Evolutionary conservation across 1,140 invertebrate species (phyloP), one percentile per base, ranked within the genome.

Genomic region (Berghia stephanieae): DNA sequence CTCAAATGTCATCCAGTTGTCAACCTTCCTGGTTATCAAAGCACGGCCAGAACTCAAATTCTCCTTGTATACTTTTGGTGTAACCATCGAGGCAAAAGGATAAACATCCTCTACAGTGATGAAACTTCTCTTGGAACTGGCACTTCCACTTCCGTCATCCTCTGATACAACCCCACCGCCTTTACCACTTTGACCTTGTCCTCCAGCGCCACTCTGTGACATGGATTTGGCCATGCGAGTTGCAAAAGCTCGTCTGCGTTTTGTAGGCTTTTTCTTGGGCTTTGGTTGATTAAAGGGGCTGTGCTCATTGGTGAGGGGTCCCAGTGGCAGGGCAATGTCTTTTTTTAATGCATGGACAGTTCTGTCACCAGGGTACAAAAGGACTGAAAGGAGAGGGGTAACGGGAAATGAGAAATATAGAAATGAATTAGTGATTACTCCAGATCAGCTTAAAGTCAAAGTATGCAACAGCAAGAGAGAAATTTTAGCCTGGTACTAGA

Each of bases 1-100:
- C 73, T 88, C 88, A 84, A 86, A 89, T 27, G 86, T 85, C 86
- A 88, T 86, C 87, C 88, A 88, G 79, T 82, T 84, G 76, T 88
- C 84, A 0, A 84, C 80, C 57, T 82, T 82, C 18, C 82, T 67
- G 18, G 77, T 70, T 16, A 88, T 83, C 5, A 85, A 63, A 13
- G 88, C 88, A 44, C 75, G 81, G 3, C 88, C 88, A 40, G 88
- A 88, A 13, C 86, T 87, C 77, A 88, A 68, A 18, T 83, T 83
- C 34, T 85, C 81, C 68, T 83, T 84, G 27, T 75, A 74, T 27
- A 67, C 81, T 21, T 76, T 69, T 21, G 82, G 77, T 3, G 79
- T 67, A 16, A 86, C 81, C 31, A 68, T 66, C 24, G 75, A 70
- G 34, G 36, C 75, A 24, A 75, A 70, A 21, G 83, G 84, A 77